These are phyloP conservation scores for Hydrophis major DNA, from an alignment of 2,797 vertebrate genomes.

Conservation along the genomic window DNA sequence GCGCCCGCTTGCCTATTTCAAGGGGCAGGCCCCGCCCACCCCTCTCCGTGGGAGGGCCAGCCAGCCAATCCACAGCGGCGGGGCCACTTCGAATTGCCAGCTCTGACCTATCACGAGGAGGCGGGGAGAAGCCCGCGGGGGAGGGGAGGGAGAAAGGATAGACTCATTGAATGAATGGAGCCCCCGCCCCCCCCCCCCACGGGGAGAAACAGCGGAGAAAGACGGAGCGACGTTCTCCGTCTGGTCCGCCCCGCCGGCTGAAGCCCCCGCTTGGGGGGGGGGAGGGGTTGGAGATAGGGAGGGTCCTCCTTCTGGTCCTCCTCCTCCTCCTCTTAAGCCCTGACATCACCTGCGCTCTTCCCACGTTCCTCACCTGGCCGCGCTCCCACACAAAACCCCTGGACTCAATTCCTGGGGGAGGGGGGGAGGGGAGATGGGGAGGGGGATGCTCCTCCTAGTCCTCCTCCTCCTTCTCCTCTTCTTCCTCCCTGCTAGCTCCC, in stretches of 20 bases:
- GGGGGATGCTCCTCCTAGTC: too few species aligned
- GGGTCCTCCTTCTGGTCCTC: not conserved
- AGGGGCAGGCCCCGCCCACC: constrained; percentile 45
- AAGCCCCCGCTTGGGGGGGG: not conserved
- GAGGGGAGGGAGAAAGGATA: not conserved
- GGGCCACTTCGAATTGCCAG: not conserved
- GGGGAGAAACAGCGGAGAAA: not conserved
- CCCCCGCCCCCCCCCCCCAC: too few species aligned
- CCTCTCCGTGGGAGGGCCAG: not conserved
- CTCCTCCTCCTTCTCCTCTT: too few species aligned
- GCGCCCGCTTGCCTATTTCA: constrained; percentile 39
- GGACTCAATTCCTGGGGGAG: too few species aligned
- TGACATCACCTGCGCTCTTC: not conserved
- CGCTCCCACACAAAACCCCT: not conserved
- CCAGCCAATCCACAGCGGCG: constrained; percentile 48
- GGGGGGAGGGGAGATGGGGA: too few species aligned
- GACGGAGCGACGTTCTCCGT: too few species aligned
- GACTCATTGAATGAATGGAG: not conserved
- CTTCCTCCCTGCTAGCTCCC: too few species aligned
- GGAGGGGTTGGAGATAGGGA: not conserved
- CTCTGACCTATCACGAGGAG: constrained; percentile 28
- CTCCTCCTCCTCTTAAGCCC: not conserved
- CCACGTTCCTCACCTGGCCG: not conserved
- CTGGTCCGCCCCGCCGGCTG: not conserved
- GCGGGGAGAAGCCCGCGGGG: not conserved